These are phyloP conservation scores for Vespertilio murinus DNA, from an alignment of 2,797 vertebrate genomes.

Conservation along the genomic window DNA sequence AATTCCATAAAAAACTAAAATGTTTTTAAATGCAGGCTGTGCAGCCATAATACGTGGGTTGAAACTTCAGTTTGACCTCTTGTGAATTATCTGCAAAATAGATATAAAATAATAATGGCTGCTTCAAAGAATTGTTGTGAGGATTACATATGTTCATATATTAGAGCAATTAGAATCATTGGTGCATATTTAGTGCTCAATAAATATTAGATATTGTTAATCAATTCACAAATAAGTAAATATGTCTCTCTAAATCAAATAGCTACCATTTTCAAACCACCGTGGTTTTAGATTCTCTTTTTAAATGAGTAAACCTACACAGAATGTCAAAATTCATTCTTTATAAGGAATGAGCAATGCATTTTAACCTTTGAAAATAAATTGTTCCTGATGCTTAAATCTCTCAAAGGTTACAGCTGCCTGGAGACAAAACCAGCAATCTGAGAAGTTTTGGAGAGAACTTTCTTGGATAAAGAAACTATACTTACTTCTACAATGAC, in stretches of 20 bases:
- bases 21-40: not conserved
- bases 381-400: not conserved
- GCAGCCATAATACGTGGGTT: not conserved
- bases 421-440: not conserved
- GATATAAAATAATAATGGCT: not conserved
- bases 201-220: not conserved
- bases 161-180: not conserved
- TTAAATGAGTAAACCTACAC: not conserved
- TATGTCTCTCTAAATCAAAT: not conserved
- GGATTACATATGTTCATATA: not conserved
- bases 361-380: conserved; percentile 32
- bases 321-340: not conserved
- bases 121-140: not conserved
- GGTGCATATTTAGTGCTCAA: not conserved
- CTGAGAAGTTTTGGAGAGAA: not conserved
- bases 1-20: not conserved
- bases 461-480: not conserved
- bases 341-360: not conserved
- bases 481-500: not conserved
- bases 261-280: not conserved
- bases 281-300: not conserved
- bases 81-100: not conserved
- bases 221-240: not conserved
- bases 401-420: not conserved
- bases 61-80: not conserved